phyloP scores from a whole-genome alignment of 2,113 vertebrate species.

The Nothocercus julius region DNA sequence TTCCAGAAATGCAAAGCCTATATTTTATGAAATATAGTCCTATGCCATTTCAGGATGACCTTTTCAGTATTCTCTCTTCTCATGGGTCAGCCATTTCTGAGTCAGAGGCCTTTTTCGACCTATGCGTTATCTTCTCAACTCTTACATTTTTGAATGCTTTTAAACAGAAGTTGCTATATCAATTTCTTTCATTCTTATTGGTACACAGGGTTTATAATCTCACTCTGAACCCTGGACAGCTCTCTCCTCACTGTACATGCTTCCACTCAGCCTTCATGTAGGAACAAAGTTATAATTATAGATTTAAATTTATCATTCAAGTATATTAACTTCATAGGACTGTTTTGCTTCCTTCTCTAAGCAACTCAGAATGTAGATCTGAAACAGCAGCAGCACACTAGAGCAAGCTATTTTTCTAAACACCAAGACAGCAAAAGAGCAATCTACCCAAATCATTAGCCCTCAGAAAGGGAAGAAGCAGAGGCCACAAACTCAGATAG shows the following conservation, averaged over 20 bases:
- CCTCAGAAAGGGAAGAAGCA: neutral
- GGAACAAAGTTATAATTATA: neutral
- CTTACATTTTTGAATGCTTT: neutral
- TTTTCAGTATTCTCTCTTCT: slow-evolving; percentile 67
- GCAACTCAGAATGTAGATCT: neutral
- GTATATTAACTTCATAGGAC: neutral
- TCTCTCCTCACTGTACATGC: rapidly evolving
- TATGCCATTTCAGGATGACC: slow-evolving; percentile 65
- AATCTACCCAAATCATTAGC: neutral
- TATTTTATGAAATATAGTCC: slow-evolving; percentile 62
- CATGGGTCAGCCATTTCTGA: slow-evolving; percentile 29
- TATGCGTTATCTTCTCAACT: slow-evolving; percentile 15
- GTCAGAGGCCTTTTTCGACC: neutral
- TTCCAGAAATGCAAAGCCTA: slow-evolving; percentile 68
- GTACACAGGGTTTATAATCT: neutral
- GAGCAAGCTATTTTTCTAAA: neutral
- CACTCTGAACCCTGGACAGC: neutral
- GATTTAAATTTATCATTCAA: neutral
- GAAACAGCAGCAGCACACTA: neutral
- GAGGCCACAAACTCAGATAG: neutral
- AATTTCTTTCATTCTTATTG: slow-evolving; percentile 22
- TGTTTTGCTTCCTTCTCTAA: neutral
- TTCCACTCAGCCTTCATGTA: rapidly evolving
- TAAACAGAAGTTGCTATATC: slow-evolving; percentile 8
- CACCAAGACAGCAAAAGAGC: neutral